These are phyloP conservation scores for Dunckerocampus dactyliophorus DNA, from an alignment of 2,113 vertebrate species.

Conservation along the genomic window DNA sequence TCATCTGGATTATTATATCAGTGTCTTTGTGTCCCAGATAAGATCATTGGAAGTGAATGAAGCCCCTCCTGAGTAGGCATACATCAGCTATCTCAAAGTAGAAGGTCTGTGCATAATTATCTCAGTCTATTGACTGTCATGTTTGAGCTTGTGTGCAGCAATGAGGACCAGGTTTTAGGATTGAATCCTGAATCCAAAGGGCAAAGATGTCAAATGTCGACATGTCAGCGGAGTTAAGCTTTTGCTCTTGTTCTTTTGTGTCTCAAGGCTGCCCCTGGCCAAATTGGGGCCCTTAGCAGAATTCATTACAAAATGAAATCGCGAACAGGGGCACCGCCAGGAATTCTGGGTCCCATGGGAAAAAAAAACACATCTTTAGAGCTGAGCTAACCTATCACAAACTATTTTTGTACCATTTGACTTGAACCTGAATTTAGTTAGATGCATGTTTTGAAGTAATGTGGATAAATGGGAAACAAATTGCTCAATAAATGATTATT, in stretches of 20 bases:
- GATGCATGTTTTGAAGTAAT: too few relatives aligned
- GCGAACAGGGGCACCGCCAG: too few relatives aligned
- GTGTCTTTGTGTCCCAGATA: conserved; percentile 11
- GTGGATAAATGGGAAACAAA: too few relatives aligned
- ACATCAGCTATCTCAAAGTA: conserved; percentile 38
- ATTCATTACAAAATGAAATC: too few relatives aligned
- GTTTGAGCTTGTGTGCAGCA: conserved; percentile 11
- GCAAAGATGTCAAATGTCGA: conserved; percentile 10
- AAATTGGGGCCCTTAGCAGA: too few relatives aligned
- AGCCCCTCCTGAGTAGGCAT: conserved; percentile 23
- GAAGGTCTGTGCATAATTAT: conserved; percentile 21
- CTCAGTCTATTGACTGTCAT: conserved; percentile 19
- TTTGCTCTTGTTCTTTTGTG: conserved; percentile 14
- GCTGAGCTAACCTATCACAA: too few relatives aligned
- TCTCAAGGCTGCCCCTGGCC: neutral
- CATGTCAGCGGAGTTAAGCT: conserved; percentile 1
- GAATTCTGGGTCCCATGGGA: too few relatives aligned
- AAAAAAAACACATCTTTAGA: too few relatives aligned
- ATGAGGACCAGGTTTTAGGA: conserved; percentile 19
- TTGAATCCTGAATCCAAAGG: conserved; percentile 24
- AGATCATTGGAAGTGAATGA: conserved; percentile 31
- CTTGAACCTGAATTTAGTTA: too few relatives aligned
- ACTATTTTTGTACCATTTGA: too few relatives aligned
- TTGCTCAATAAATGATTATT: too few relatives aligned
- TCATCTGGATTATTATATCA: neutral